Evolutionary conservation across 2,888 invertebrate genomes (phyloP).

Genomic region (Hedya salicella): DNA sequence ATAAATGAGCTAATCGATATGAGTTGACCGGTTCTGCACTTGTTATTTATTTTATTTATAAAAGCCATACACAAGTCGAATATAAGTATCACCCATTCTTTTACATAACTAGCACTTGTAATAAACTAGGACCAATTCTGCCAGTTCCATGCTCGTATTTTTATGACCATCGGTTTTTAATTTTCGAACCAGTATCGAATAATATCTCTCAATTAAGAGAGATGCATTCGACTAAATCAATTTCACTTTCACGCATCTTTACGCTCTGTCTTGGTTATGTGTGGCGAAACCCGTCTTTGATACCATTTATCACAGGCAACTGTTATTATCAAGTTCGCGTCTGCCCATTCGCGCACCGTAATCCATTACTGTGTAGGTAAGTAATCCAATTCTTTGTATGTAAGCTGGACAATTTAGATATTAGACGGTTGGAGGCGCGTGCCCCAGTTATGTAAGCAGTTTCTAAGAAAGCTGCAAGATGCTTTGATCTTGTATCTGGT

Average conservation of each 20-base stretch:
- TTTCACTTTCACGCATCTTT: conserved; percentile 54
- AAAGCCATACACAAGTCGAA: background rate
- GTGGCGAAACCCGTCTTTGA: conserved; percentile 21
- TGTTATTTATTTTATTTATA: background rate
- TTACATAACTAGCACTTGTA: background rate
- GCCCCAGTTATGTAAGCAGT: conserved; percentile 9
- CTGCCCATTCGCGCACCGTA: conserved; percentile 21
- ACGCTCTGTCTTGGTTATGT: conserved; percentile 1
- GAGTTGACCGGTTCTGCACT: background rate
- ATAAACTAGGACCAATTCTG: conserved; percentile 13
- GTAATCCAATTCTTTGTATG: conserved; percentile 12
- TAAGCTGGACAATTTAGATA: conserved; percentile 29
- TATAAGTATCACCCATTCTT: no score
- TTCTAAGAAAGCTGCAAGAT: conserved; percentile 14
- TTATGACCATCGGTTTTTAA: conserved; percentile 26
- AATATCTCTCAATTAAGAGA: conserved; percentile 38
- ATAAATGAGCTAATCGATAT: background rate
- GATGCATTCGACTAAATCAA: conserved; percentile 45
- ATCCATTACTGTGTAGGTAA: conserved; percentile 28
- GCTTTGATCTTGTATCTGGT: conserved; percentile 11
- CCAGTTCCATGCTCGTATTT: conserved; percentile 28
- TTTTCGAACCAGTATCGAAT: conserved; percentile 33
- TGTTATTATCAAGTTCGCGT: conserved; percentile 22
- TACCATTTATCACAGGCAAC: conserved; percentile 32
- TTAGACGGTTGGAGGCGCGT: conserved; percentile 5